Percentiles rank a stretch among this genome's conserved stretches.
Conservation (phyloP, 2,888 invertebrate species). For the Aspidapion aeneum region DNA sequence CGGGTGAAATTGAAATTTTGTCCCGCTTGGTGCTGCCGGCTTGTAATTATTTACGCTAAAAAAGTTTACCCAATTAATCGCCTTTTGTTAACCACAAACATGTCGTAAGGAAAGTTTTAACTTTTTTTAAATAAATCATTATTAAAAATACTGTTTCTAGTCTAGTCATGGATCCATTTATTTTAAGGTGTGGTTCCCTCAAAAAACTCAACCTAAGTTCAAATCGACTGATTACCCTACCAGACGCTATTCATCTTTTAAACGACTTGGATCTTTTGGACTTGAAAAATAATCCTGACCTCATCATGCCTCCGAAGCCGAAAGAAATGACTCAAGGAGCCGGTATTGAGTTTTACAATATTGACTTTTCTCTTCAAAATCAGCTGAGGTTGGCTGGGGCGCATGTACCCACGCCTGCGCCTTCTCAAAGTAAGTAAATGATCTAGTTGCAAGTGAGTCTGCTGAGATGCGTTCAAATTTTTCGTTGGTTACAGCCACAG, state of each 20-base stretch:
- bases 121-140: too few relatives aligned
- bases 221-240: conserved; percentile 92
- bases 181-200: conserved; percentile 81
- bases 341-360: conserved; percentile 93
- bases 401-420: conserved; percentile 68
- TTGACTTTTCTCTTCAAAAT: conserved; percentile 96
- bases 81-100: too few relatives aligned
- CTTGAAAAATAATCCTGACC: conserved; percentile 87
- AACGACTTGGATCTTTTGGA: conserved; percentile 88
- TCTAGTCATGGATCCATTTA: too few relatives aligned
- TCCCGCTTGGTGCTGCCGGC: too few relatives aligned
- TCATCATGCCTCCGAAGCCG: conserved; percentile 97
- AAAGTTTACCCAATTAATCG: too few relatives aligned
- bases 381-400: conserved; percentile 92
- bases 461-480: neutral
- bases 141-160: too few relatives aligned
- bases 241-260: conserved; percentile 94
- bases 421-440: conserved; percentile 59
- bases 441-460: neutral
- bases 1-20: too few relatives aligned
- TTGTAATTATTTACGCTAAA: too few relatives aligned
- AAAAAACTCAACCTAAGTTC: conserved; percentile 91
- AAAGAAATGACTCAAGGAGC: conserved; percentile 70
- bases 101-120: too few relatives aligned
- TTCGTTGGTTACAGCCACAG: neutral